Conservation (phyloP, 2,888 invertebrate genomes). For the Drosophila limbata region DNA sequence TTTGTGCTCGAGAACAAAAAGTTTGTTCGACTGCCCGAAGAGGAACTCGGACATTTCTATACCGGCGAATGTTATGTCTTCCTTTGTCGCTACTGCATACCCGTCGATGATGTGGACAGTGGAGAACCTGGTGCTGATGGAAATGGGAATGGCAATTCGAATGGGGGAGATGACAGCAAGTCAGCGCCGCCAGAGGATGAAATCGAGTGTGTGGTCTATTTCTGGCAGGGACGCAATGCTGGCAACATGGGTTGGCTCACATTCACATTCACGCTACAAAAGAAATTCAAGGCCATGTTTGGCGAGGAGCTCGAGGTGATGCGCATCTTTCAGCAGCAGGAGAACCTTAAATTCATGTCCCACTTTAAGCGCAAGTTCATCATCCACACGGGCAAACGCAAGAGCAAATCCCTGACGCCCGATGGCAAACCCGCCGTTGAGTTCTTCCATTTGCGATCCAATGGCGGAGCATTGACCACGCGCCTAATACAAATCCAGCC, state of each 20-base stretch:
- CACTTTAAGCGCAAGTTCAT: constrained; percentile 98
- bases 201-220: constrained; percentile 98
- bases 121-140: constrained; percentile 2
- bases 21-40: constrained; percentile 98
- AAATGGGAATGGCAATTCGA: background rate
- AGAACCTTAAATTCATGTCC: constrained; percentile 98
- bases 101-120: constrained; percentile 84
- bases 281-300: constrained; percentile 95
- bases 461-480: constrained; percentile 97
- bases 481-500: constrained; percentile 95
- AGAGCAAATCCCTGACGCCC: constrained; percentile 84
- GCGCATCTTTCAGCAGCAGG: constrained; percentile 98
- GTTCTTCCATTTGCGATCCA: constrained; percentile 97
- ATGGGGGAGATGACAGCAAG: background rate
- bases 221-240: constrained; percentile 99
- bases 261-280: constrained; percentile 98
- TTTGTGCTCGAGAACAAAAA: constrained; percentile 98
- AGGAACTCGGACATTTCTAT: constrained; percentile 96
- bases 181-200: constrained; percentile 82
- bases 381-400: constrained; percentile 94
- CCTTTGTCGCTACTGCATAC: constrained; percentile 97
- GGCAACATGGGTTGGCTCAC: constrained; percentile 99
- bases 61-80: constrained; percentile 99
- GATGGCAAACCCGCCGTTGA: constrained; percentile 89
- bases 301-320: constrained; percentile 97